Conservation (phyloP, 2,888 invertebrate species). For the Dermolepida albohirtum region DNA sequence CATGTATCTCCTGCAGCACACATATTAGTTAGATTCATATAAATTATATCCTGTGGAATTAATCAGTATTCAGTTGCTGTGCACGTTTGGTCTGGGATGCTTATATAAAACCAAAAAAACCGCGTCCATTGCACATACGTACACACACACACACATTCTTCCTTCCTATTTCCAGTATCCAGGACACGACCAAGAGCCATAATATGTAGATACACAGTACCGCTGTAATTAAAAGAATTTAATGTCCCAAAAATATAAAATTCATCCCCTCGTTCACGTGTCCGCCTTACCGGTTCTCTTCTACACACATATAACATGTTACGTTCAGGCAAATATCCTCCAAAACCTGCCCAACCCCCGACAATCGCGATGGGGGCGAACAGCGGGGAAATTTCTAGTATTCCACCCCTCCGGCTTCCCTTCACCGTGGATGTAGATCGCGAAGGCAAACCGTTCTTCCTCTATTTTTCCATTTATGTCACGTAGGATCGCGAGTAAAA, state of each 20-base stretch:
- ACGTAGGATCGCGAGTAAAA: constrained; percentile 24
- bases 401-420: neutral
- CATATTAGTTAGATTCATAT: constrained; percentile 7
- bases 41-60: constrained; percentile 23
- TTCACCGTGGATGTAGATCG: neutral
- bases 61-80: constrained; percentile 29
- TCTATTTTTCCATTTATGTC: constrained; percentile 29
- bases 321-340: neutral
- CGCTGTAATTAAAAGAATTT: constrained; percentile 65
- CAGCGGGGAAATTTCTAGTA: neutral
- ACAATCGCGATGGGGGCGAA: neutral
- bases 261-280: constrained; percentile 54
- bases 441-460: constrained; percentile 10
- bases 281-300: constrained; percentile 17
- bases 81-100: constrained; percentile 5
- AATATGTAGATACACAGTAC: constrained; percentile 62
- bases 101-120: constrained; percentile 16
- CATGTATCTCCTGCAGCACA: neutral
- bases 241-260: constrained; percentile 64
- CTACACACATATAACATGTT: no score
- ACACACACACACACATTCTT: neutral
- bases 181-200: constrained; percentile 49
- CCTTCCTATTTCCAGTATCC: neutral
- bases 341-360: neutral
- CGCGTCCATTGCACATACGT: neutral